Percentiles rank a stretch among this genome's conserved stretches.
These are phyloP conservation scores for Neopipo cinnamomea DNA, from an alignment of 2,113 vertebrate species.

Conservation along the genomic window DNA sequence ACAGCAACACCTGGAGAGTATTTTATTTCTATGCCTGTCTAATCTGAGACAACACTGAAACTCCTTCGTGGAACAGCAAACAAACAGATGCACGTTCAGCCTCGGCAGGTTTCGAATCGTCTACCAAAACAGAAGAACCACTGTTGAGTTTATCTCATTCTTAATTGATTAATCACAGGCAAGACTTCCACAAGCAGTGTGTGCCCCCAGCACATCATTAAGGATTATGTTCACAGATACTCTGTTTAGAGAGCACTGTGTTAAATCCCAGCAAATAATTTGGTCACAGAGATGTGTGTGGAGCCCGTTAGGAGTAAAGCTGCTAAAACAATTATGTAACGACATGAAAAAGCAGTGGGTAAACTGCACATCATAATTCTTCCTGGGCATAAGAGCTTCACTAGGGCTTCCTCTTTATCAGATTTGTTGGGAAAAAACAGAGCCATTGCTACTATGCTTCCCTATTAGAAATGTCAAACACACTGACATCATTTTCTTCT, in stretches of 20 bases:
- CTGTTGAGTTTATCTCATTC: not conserved
- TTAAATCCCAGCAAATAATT: constrained; percentile 29
- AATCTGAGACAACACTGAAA: not conserved
- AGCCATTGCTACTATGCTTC: not conserved
- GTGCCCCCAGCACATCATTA: not conserved
- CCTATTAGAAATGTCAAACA: not conserved
- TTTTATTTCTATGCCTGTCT: not conserved
- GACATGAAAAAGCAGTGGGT: not conserved
- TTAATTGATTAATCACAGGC: constrained; percentile 26
- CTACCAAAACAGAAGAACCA: not conserved
- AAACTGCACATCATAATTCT: not conserved
- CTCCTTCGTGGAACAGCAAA: not conserved
- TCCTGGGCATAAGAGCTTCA: not conserved
- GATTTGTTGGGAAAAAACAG: not conserved
- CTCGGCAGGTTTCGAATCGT: accelerated
- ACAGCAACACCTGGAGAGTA: not conserved
- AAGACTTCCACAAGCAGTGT: not conserved
- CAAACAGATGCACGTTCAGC: not conserved
- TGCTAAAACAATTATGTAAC: not conserved
- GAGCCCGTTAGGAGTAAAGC: not conserved
- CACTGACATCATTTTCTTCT: not conserved
- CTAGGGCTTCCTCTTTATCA: not conserved
- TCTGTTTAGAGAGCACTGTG: constrained; percentile 1
- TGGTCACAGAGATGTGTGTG: not conserved
- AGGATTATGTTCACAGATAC: not conserved